These are phyloP conservation scores for Cynopterus sphinx DNA, from an alignment of 2,797 vertebrate genomes.

Conservation along the genomic window DNA sequence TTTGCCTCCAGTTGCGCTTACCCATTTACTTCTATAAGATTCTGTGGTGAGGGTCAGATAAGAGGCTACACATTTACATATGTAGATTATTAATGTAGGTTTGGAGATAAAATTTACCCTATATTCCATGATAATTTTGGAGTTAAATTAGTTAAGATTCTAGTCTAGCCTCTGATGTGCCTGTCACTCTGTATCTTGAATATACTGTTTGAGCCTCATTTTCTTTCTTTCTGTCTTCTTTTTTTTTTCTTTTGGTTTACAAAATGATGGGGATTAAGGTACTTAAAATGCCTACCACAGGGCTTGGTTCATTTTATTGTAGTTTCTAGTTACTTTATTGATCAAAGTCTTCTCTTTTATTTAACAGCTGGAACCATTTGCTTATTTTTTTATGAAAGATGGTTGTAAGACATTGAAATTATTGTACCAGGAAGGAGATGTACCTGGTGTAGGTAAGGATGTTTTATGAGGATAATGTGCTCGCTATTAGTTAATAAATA, in stretches of 20 bases:
- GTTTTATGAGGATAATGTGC: background rate
- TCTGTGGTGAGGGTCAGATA: background rate
- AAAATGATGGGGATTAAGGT: background rate
- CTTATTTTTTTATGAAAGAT: slow-evolving; percentile 86
- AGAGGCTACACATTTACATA: background rate
- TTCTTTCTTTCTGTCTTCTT: background rate
- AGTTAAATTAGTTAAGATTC: slow-evolving; percentile 12
- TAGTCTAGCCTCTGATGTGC: background rate
- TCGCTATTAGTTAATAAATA: background rate
- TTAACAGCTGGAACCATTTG: slow-evolving; percentile 86
- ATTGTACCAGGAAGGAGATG: slow-evolving; percentile 88
- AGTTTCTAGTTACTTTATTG: slow-evolving; percentile 36
- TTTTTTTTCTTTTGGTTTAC: background rate
- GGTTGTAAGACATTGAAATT: slow-evolving; percentile 87
- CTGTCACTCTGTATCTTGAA: background rate
- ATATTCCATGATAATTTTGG: background rate
- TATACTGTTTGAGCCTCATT: background rate
- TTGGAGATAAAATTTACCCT: background rate
- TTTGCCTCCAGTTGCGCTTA: background rate
- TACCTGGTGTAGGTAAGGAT: slow-evolving; percentile 86
- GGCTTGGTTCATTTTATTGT: background rate
- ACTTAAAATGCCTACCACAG: background rate
- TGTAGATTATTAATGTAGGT: background rate
- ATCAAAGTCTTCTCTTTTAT: slow-evolving; percentile 63
- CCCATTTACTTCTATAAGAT: background rate